Base-by-base conservation (phyloP, 2,797 vertebrate genomes). In the Epinephelus awoara region DNA sequence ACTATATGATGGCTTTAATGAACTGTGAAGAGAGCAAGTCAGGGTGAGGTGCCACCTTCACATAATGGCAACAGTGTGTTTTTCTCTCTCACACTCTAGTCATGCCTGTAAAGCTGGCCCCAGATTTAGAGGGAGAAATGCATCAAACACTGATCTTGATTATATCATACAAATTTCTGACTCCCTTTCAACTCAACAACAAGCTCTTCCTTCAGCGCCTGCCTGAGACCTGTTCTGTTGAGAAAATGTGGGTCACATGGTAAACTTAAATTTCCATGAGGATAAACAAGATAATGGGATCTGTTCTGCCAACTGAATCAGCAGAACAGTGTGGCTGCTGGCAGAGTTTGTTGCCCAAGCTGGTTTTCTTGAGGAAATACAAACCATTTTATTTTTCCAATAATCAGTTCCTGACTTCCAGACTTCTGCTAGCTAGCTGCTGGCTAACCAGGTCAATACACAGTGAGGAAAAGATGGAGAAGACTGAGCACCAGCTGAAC, bases 261-360 rank as follows among this genome's bases (percentile, higher is more conserved):
- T 77, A 69, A 90, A 87, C 59, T 79, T 77, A 79, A 67, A 79
- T 89, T 89, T 85, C 83, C 85, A 80, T 76, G 73, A 88, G 83
- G 83, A 84, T 85, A 86, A 91, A 92, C 80, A 89, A 67, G 75
- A 80, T 89, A 85, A 88, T 88, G 70, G 78, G 84, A 92, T 87
- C 81, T 62, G 75, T 86, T 88, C 73, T 90, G 86, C 85, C 56
- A 46, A 75, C 42, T 80, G 76, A 86, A 71, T 88, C 70, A 82
- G 84, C 81, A 81, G 75, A 83, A 80, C 85, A 38, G 38, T 42
- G 58, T 6, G 54, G 77, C 67, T 61, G 44, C 76, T 67, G 81
- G 72, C n/a, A 21, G 65, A 68, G 58, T 72, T 40, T 85, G 82
- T 87, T 80, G 85, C 82, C 67, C 72, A 69, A 80, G 79, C 66